Base-by-base conservation (phyloP, 2,113 vertebrate genomes). In the Hirundichthys speculiger region DNA sequence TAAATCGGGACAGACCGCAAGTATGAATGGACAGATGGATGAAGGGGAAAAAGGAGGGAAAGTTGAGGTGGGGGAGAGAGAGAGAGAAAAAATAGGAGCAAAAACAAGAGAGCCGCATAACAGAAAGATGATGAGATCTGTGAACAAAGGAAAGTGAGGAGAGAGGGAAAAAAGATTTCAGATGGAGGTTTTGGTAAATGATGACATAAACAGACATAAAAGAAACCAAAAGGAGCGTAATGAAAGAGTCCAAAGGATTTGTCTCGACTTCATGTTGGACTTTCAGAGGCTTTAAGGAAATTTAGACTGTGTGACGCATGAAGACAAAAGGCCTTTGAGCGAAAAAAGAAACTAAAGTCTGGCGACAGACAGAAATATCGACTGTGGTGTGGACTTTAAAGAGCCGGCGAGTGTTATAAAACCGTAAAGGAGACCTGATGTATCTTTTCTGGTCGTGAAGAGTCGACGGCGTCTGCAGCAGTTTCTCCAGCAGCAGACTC, bases 401-500 rank as follows among this genome's bases (percentile, higher is more conserved):
- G 2, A 13, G 13, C 11, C 14, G 7, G 39, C 0, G 4, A 21
- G 30, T 20, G 41, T 30, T 6, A 34, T 0, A 40, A 39, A 50
- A 22, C 41, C 12, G 57, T 42, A 2, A 1, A 55, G n/a, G 79
- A 53, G 78, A 98, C 98, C 98, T 96, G 90, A 99, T 99, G 41
- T 99, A 98, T 85, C 95, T 93, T 71, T 98, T 99, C 81, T 99
- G 98, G 85, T 99, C 98, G 25, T 97, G 96, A 45, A 99, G 82
- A 0, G 95, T 98, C 0, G 97, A 99, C 0, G 98, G 97, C 0
- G 95, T 99, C 89, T 98, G 95, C 70, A 99, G 94, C 64, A 99
- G 89, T 57, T 98, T 99, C 70, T 94, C 94, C 86, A 99, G 43
- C 22, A 99, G 86, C 24, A 97, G 94, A 61, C 89, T 91, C 77